A percentile compares a stretch with the other conserved stretches of the same genome.
Evolutionary conservation across 2,888 invertebrate genomes (phyloP).

Genomic region (Anthrax anthrax): DNA sequence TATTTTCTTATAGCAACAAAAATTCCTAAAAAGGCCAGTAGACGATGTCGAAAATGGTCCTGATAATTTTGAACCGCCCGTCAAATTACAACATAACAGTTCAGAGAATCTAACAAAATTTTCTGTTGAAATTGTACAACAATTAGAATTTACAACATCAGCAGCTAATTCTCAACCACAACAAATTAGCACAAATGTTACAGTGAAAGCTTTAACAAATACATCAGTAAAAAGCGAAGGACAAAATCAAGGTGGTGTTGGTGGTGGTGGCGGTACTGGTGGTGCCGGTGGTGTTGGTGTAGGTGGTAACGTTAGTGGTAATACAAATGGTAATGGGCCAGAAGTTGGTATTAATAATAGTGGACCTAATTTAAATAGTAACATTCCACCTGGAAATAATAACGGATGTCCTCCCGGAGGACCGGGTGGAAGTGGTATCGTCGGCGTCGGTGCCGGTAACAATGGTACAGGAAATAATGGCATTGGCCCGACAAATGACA

Average conservation of each 20-base stretch:
- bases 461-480: constrained; percentile 18
- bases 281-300: constrained; percentile 8
- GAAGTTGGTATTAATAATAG: constrained; percentile 9
- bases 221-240: constrained; percentile 38
- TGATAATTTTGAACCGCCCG: constrained; percentile 51
- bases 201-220: constrained; percentile 67
- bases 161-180: constrained; percentile 77
- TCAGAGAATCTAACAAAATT: constrained; percentile 52
- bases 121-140: constrained; percentile 86
- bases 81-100: constrained; percentile 52
- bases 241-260: constrained; percentile 14
- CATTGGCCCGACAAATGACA: constrained; percentile 20
- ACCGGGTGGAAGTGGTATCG: constrained; percentile 19
- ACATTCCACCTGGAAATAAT: constrained; percentile 7
- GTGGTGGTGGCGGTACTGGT: constrained; percentile 17
- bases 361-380: constrained; percentile 5
- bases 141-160: constrained; percentile 76
- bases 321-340: constrained; percentile 5
- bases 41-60: constrained; percentile 42
- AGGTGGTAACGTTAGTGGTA: constrained; percentile 6
- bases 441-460: constrained; percentile 15
- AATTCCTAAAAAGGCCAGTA: constrained; percentile 60
- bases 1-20: constrained; percentile 54
- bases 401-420: constrained; percentile 20
- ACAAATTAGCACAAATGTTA: constrained; percentile 84